Base-by-base conservation (phyloP, 2,113 vertebrate genomes). In the Solea senegalensis region DNA sequence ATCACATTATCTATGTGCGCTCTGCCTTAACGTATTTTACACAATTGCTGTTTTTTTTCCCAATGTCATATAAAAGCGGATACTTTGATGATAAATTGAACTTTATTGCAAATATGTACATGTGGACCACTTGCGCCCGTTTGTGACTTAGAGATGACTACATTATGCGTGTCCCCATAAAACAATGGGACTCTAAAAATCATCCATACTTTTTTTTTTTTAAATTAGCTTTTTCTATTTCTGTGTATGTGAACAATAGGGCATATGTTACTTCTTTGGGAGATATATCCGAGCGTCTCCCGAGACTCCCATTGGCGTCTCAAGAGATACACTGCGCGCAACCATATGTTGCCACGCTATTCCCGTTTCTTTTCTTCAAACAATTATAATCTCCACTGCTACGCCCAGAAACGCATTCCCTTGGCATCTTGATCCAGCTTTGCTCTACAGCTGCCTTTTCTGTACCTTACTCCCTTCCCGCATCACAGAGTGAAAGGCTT, bases 341-440 rank as follows among this genome's bases (percentile, higher is more conserved):
- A 16, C 74, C 83, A 80, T 85, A 79, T 80, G 77, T 65, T 71
- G 51, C 53, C 34, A 56, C 13, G 2, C 7, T 21, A 40, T 78
- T 70, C 21, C 15, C 50, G 14, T 70, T 70, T 65, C 28, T 80
- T 80, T 72, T 16, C 72, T 58, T 83, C 34, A 67, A 62, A 72
- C 50, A 61, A 57, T 51, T 60, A 57, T 57, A 70, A 53, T 72
- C 54, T 64, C 10, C 58, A 34, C 45, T 40, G 27, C 43, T 46
- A 7, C n/a, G 41, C 28, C 48, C 15, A 8, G 43, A 70, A 66
- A 45, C 68, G 44, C 53, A 55, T 53, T 58, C 50, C 21, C 11
- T 61, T 34, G 65, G 49, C 59, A 69, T 72, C 26, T 26, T 9
- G 21, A 48, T 40, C 61, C 21, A 55, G 27, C 39, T 15, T 13